Percentiles rank a stretch among this genome's conserved stretches.
Conservation (phyloP, 1,140 invertebrate genomes). For the Listronotus bonariensis region DNA sequence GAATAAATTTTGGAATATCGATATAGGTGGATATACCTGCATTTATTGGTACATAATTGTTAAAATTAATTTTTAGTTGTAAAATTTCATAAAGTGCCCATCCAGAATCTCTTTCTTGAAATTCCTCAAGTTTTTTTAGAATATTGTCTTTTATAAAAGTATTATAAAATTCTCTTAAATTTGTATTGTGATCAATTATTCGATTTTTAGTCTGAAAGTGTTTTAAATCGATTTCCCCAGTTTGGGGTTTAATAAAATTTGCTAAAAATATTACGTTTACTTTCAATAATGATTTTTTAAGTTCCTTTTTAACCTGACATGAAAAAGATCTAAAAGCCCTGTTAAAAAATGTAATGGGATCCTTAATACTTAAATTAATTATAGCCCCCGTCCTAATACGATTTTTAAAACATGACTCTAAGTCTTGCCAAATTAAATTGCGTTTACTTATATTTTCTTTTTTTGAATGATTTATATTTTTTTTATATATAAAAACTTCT, state of each 20-base stretch:
- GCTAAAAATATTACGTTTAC: constrained; percentile 28
- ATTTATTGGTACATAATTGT: constrained; percentile 40
- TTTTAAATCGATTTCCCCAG: constrained; percentile 3
- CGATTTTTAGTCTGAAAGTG: not conserved
- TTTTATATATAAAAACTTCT: no score
- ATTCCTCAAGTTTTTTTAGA: constrained; percentile 42
- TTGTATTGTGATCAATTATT: constrained; percentile 25
- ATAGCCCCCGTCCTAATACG: not conserved
- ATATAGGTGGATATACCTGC: no score
- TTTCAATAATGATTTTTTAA: constrained; percentile 19
- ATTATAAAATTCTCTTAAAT: constrained; percentile 33
- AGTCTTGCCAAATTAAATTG: no score
- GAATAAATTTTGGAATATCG: not conserved
- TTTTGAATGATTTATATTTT: no score
- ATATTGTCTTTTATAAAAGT: constrained; percentile 16
- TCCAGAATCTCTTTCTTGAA: constrained; percentile 49
- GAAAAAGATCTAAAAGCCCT: constrained; percentile 7
- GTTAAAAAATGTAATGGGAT: constrained; percentile 19
- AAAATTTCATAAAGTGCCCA: no score
- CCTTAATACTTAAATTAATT: constrained; percentile 8
- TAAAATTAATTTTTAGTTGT: constrained; percentile 44
- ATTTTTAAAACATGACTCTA: constrained; percentile 4
- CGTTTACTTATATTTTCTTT: no score
- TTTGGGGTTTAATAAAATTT: constrained; percentile 27
- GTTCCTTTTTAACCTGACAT: constrained; percentile 13